Base-by-base conservation (phyloP, 2,888 invertebrate genomes). In the Odontothrips loti region DNA sequence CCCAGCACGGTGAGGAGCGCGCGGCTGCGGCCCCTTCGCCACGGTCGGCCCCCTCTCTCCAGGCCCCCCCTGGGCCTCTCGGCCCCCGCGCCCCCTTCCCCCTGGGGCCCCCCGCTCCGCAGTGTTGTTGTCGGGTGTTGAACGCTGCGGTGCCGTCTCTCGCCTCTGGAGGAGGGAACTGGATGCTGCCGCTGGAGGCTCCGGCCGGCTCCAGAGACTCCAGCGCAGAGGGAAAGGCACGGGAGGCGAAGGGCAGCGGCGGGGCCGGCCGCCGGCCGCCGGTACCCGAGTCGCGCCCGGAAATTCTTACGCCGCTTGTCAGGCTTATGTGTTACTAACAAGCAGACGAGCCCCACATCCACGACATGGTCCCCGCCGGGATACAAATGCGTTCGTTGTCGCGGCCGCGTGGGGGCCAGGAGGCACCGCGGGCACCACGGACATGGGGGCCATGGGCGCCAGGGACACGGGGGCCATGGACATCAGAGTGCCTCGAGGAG, bases 251-350 rank as follows among this genome's bases (percentile, higher is more conserved):
- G 68, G n/a, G 68, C 23, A 11, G 68, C 63, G 63, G 63, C 23
- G 23, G 23, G 58, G 58, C 20, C 20, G 15, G 58, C 20, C 58
- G 17, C 58, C 20, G 15, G 15, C 1, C 15, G 17, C 58, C 20
- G 68, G 8, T 27, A 9, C 23, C 10, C 23, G 23, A 23, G 68
- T 75, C 68, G 68, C 68, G 68, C 68, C 68, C 68, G 68, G 68
- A 75, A 75, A 75, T 75, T 75, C 68, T 75, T 75, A 75, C 68
- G 23, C 68, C 68, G 68, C 68, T 75, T 75, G 68, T 75, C 68
- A 75, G 68, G 68, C 17, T 58, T 58, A 58, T 58, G 68, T 27
- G 68, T 27, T 27, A 75, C 68, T 75, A 75, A 75, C 68, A 75
- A 75, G 68, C 68, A 75, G 68, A 75, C 27, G 68, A 23, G 68